phyloP scores from a whole-genome alignment of 1,140 invertebrate species.

The Aphis gossypii region DNA sequence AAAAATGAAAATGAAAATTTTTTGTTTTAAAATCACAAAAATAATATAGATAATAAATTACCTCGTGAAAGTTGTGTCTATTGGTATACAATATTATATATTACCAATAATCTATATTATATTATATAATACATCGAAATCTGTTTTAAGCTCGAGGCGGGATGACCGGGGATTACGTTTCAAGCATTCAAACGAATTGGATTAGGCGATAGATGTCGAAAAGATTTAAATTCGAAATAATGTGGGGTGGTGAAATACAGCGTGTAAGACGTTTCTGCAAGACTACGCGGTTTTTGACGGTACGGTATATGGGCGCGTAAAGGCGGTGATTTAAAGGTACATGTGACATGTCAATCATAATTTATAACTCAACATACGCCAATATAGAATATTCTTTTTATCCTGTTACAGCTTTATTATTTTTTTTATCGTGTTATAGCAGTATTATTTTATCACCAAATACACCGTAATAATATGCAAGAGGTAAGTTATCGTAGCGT shows the following conservation, averaged over 20 bases:
- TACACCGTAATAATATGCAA: background rate
- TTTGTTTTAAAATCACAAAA: background rate
- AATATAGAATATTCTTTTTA: background rate
- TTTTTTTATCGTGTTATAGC: background rate
- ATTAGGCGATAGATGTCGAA: background rate
- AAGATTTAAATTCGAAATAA: background rate
- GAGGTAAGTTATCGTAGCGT: background rate
- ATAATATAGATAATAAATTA: background rate
- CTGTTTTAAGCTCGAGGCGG: background rate
- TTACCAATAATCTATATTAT: background rate
- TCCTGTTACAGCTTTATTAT: background rate
- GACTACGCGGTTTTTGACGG: background rate
- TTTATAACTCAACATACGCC: background rate
- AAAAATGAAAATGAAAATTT: background rate
- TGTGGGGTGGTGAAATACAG: background rate
- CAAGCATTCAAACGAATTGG: background rate
- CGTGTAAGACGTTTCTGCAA: background rate
- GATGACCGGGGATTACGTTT: background rate
- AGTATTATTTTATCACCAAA: background rate
- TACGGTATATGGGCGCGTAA: background rate
- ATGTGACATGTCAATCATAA: conserved; percentile 5
- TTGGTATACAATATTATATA: background rate
- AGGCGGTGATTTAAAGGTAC: background rate
- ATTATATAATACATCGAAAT: background rate
- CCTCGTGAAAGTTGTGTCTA: background rate